phyloP scores from a whole-genome alignment of 2,888 invertebrate genomes.

The Cataglyphis cursor region DNA sequence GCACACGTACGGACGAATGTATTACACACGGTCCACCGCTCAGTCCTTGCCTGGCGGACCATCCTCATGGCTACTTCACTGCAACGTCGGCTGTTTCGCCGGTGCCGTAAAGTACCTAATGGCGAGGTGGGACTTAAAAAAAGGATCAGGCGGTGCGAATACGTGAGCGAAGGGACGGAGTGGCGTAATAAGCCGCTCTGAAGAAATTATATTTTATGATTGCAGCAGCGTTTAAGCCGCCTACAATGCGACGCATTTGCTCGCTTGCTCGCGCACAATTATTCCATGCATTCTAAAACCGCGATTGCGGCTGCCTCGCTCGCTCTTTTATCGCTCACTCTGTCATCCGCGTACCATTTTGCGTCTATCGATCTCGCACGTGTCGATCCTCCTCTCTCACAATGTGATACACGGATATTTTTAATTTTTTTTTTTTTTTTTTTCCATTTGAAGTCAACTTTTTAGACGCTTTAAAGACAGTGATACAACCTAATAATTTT shows the following conservation, averaged over 20 bases:
- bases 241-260: constrained; percentile 73
- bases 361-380: constrained; percentile 17
- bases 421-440: neutral
- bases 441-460: neutral
- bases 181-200: constrained; percentile 71
- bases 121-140: constrained; percentile 64
- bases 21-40: constrained; percentile 37
- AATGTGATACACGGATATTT: neutral
- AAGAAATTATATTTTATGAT: constrained; percentile 81
- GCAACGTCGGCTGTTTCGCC: constrained; percentile 57
- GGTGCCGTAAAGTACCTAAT: constrained; percentile 63
- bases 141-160: constrained; percentile 36
- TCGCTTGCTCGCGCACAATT: constrained; percentile 77
- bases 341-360: neutral
- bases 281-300: constrained; percentile 82
- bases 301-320: constrained; percentile 73
- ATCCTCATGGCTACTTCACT: constrained; percentile 53
- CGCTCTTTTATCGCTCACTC: constrained; percentile 41
- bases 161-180: constrained; percentile 32
- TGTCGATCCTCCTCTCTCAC: neutral
- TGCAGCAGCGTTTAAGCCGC: constrained; percentile 74
- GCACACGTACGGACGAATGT: neutral
- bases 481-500: constrained; percentile 1
- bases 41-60: constrained; percentile 27
- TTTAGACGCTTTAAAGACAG: neutral